These are phyloP conservation scores for Piprites chloris DNA, from an alignment of 2,113 vertebrate species.

Conservation along the genomic window DNA sequence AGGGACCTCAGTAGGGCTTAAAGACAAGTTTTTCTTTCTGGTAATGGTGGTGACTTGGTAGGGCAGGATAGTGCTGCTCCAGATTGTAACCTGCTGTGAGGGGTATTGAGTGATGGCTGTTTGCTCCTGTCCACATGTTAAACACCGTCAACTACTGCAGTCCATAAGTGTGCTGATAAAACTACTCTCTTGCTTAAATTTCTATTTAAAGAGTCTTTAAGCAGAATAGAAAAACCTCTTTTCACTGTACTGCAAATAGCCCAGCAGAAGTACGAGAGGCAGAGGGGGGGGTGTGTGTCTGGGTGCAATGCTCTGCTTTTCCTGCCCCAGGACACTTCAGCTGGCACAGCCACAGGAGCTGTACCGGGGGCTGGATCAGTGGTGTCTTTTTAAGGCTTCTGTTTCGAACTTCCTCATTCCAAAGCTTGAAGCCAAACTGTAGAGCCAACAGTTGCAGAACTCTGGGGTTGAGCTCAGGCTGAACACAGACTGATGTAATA, in stretches of 20 bases:
- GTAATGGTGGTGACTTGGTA: background rate
- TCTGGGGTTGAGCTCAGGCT: constrained; percentile 36
- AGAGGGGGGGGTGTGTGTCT: background rate
- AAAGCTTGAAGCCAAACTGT: background rate
- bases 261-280: background rate
- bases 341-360: background rate
- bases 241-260: background rate
- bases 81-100: background rate
- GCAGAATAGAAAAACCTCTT: background rate
- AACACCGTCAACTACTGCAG: background rate
- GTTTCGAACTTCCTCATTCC: constrained; percentile 20
- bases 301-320: background rate
- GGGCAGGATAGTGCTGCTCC: background rate
- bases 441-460: constrained; percentile 20
- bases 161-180: background rate
- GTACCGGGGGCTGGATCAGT: background rate
- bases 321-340: background rate
- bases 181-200: background rate
- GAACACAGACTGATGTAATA: constrained; percentile 60
- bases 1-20: background rate
- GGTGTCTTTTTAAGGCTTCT: constrained; percentile 61
- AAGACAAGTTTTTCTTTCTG: background rate
- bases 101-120: background rate
- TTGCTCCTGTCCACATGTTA: background rate
- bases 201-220: background rate